Percentiles rank a stretch among this genome's conserved stretches.
These are phyloP conservation scores for Tiphia femorata DNA, from an alignment of 2,888 invertebrate species.

Conservation along the genomic window DNA sequence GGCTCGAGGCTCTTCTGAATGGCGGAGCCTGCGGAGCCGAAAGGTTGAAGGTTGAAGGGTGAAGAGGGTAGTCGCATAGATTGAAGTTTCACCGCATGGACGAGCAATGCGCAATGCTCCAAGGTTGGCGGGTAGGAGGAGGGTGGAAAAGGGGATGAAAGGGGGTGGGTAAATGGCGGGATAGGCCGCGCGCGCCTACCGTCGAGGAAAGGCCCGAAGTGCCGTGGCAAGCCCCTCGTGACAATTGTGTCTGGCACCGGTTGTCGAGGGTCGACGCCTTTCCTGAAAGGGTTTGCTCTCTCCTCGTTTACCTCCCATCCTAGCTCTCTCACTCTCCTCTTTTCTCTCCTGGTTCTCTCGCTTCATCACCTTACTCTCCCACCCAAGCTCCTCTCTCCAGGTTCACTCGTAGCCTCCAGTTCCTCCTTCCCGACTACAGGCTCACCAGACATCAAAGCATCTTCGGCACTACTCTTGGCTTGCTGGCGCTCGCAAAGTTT, in stretches of 20 bases:
- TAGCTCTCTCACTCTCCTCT: conserved; percentile 9
- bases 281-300: conserved; percentile 53
- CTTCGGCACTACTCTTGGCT: conserved; percentile 35
- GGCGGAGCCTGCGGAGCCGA: too few species aligned
- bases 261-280: conserved; percentile 63
- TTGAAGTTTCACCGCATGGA: too few species aligned
- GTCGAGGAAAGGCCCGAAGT: conserved; percentile 41
- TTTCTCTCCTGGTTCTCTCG: conserved; percentile 12
- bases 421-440: conserved; percentile 23
- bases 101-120: too few species aligned
- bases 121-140: too few species aligned
- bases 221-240: conserved; percentile 49
- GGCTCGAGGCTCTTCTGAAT: too few species aligned
- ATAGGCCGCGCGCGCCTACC: too few species aligned
- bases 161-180: too few species aligned
- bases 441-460: conserved; percentile 59
- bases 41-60: too few species aligned
- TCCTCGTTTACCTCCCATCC: conserved; percentile 10
- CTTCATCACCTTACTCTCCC: conserved; percentile 14
- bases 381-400: conserved; percentile 5
- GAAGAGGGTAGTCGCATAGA: too few species aligned
- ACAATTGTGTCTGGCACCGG: conserved; percentile 64
- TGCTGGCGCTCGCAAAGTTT: conserved; percentile 25
- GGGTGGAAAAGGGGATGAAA: too few species aligned
- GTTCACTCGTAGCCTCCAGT: conserved; percentile 17